Evolutionary conservation across 1,140 invertebrate species (phyloP).

Genomic region (Ditylenchus dipsaci): DNA sequence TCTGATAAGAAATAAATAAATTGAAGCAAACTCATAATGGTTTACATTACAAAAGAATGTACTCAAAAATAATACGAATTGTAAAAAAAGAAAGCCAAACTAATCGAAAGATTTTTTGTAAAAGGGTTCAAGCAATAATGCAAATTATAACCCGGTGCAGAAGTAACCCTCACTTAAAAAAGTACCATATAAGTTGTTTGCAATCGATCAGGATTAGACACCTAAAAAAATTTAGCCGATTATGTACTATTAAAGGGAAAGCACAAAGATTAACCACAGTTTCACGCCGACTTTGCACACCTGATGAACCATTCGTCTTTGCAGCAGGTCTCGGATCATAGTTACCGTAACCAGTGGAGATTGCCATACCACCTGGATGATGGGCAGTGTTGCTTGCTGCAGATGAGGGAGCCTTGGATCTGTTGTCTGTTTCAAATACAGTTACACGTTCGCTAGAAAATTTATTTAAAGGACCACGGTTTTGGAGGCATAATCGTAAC

Average conservation of each 20-base stretch:
- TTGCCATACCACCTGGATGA: not conserved
- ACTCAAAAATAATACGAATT: too few relatives aligned
- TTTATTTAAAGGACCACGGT: not conserved
- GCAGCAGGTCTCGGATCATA: not conserved
- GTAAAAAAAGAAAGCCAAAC: not conserved
- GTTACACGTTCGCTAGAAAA: not conserved
- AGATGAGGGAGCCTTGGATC: not conserved
- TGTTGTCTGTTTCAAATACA: not conserved
- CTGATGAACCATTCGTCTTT: not conserved
- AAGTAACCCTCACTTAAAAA: too few relatives aligned
- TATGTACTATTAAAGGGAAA: not conserved
- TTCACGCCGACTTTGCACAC: not conserved
- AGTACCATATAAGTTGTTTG: not conserved
- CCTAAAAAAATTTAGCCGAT: not conserved
- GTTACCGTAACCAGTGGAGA: too few relatives aligned
- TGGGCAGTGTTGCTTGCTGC: not conserved
- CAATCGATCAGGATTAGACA: not conserved
- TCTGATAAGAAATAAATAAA: not conserved
- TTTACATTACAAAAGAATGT: not conserved
- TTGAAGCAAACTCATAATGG: too few relatives aligned
- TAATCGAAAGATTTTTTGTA: not conserved
- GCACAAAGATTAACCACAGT: not conserved
- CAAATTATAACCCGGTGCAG: too few relatives aligned
- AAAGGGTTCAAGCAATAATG: too few relatives aligned
- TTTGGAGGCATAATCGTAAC: not conserved